A percentile compares a stretch with the other conserved stretches of the same genome.
Evolutionary conservation across 2,797 vertebrate genomes (phyloP).

Genomic region (Siniperca undulata): DNA sequence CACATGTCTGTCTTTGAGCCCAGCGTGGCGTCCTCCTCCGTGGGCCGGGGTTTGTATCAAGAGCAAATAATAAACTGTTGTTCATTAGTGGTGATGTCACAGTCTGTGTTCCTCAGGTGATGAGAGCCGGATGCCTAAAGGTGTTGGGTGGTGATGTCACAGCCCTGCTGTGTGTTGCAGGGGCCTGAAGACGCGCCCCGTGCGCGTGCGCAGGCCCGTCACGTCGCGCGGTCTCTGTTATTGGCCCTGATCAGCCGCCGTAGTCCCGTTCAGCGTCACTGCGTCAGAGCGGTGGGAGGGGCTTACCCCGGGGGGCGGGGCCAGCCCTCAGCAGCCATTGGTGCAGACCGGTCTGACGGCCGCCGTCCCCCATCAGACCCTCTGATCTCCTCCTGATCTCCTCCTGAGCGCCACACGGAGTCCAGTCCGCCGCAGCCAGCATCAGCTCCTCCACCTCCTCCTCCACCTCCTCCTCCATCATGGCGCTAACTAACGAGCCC

Average conservation of each 20-base stretch:
- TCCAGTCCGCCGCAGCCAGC: neutral
- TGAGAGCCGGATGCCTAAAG: too few relatives aligned
- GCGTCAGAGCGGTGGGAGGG: neutral
- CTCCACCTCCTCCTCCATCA: slow-evolving; percentile 51
- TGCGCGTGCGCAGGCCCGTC: too few relatives aligned
- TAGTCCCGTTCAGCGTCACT: too few relatives aligned
- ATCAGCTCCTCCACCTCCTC: too few relatives aligned
- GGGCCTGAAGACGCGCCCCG: too few relatives aligned
- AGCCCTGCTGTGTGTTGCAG: too few relatives aligned
- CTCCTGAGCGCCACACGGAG: neutral
- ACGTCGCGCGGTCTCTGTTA: too few relatives aligned
- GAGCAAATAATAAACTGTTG: slow-evolving; percentile 73
- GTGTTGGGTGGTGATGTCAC: too few relatives aligned
- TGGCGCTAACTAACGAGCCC: slow-evolving; percentile 85
- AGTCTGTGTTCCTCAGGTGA: too few relatives aligned
- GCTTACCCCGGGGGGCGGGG: neutral
- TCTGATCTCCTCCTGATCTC: neutral
- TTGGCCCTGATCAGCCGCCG: too few relatives aligned
- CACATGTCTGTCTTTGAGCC: slow-evolving; percentile 64
- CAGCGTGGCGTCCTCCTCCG: slow-evolving; percentile 69
- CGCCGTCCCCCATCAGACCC: neutral
- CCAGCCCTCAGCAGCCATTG: slow-evolving; percentile 34
- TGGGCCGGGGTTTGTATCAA: slow-evolving; percentile 81
- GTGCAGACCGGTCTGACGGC: slow-evolving; percentile 2
- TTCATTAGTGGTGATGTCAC: too few relatives aligned